Evolutionary conservation across 2,797 vertebrate species (phyloP).

Genomic region (Pseudochaenichthys georgianus): DNA sequence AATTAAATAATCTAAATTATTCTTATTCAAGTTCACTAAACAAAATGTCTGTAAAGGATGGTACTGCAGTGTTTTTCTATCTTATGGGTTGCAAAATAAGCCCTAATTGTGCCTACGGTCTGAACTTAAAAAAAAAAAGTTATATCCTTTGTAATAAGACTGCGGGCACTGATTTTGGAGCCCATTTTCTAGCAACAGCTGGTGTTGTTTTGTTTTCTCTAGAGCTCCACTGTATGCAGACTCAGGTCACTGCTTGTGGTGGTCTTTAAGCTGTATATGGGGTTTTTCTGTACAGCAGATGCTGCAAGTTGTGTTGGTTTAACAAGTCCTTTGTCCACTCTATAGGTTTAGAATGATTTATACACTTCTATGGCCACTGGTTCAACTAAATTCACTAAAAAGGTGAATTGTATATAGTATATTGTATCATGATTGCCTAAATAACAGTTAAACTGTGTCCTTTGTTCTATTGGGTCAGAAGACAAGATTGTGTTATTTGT

Average conservation of each 20-base stretch:
- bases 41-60: neutral
- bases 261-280: slow-evolving; percentile 20
- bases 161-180: neutral
- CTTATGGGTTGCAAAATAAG: neutral
- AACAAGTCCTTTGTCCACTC: slow-evolving; percentile 24
- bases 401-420: neutral
- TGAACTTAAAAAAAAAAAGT: too few relatives aligned
- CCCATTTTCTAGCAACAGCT: slow-evolving; percentile 63
- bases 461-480: neutral
- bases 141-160: slow-evolving; percentile 17
- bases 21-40: neutral
- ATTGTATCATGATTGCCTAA: neutral
- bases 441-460: neutral
- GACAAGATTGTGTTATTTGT: slow-evolving; percentile 12
- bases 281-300: slow-evolving; percentile 49
- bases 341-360: neutral
- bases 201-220: slow-evolving; percentile 67
- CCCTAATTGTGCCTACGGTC: neutral
- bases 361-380: neutral
- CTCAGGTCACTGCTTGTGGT: slow-evolving; percentile 56
- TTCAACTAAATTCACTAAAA: neutral
- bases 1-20: neutral
- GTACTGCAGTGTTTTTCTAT: neutral
- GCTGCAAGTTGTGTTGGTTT: slow-evolving; percentile 41
- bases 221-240: slow-evolving; percentile 43